phyloP scores from a whole-genome alignment of 2,113 vertebrate species.

The human (Homo sapiens) region DNA sequence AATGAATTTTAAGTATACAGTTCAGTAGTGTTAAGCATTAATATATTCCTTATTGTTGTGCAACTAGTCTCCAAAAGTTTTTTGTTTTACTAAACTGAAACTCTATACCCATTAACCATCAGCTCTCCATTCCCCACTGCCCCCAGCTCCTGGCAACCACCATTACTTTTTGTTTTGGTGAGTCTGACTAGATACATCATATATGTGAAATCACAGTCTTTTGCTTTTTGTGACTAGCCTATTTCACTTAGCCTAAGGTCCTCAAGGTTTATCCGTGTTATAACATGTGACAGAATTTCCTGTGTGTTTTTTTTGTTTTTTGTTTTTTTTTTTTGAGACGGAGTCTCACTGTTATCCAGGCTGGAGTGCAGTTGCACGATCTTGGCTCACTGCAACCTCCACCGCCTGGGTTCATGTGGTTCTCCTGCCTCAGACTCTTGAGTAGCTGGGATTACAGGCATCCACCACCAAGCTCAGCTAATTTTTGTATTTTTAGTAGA shows the following conservation, averaged over 20 bases:
- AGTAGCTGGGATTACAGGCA: too few species aligned
- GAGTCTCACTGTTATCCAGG: too few species aligned
- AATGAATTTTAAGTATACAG: not conserved
- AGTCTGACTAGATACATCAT: constrained; percentile 11
- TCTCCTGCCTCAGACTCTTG: too few species aligned
- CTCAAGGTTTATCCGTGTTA: not conserved
- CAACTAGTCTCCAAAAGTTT: not conserved
- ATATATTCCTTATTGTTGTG: not conserved
- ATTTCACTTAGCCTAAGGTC: constrained; percentile 19
- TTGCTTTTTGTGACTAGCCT: not conserved
- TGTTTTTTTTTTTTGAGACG: not conserved
- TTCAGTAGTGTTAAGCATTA: not conserved
- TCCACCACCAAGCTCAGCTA: too few species aligned
- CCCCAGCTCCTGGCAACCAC: not conserved
- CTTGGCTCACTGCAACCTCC: too few species aligned
- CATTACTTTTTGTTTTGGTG: not conserved
- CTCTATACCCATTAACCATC: not conserved
- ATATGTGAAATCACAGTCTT: not conserved
- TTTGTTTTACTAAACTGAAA: not conserved
- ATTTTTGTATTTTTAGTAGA: too few species aligned
- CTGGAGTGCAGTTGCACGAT: too few species aligned
- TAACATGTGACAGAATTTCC: not conserved
- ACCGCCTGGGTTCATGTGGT: too few species aligned
- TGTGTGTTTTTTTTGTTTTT: not conserved
- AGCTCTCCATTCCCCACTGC: not conserved